phyloP scores from a whole-genome alignment of 2,113 vertebrate genomes.

The Rhynchopsitta pachyrhyncha region DNA sequence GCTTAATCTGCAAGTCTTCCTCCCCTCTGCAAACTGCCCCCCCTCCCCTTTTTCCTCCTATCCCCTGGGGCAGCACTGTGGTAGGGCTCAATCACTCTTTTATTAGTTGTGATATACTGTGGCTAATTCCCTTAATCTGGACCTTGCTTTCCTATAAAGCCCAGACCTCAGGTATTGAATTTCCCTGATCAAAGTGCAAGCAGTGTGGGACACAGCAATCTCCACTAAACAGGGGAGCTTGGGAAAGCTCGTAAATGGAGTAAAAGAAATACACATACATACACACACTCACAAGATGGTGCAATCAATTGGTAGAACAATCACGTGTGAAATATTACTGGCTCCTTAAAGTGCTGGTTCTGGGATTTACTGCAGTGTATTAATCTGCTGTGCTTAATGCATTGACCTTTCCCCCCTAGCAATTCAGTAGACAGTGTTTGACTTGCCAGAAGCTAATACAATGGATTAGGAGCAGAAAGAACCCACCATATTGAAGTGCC shows the following conservation, averaged over 20 bases:
- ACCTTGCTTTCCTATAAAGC: constrained; percentile 76
- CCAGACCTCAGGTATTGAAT: constrained; percentile 77
- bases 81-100: constrained; percentile 73
- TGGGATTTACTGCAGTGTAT: constrained; percentile 76
- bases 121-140: constrained; percentile 81
- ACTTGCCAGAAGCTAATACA: constrained; percentile 75
- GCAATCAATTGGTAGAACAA: constrained; percentile 60
- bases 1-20: constrained; percentile 1
- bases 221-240: constrained; percentile 69
- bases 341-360: constrained; percentile 57
- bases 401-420: constrained; percentile 69
- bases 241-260: constrained; percentile 69
- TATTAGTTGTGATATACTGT: constrained; percentile 77
- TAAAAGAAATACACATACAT: constrained; percentile 42
- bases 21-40: not conserved
- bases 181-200: constrained; percentile 78
- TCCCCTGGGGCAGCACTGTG: constrained; percentile 63
- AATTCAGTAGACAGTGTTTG: constrained; percentile 56
- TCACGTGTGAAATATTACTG: constrained; percentile 72
- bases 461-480: constrained; percentile 69
- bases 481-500: constrained; percentile 41
- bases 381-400: constrained; percentile 77
- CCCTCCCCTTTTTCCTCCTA: not conserved
- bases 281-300: constrained; percentile 31
- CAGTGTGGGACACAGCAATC: constrained; percentile 64